Conservation (phyloP, 2,888 invertebrate genomes). For the Agrenia bidenticulata region DNA sequence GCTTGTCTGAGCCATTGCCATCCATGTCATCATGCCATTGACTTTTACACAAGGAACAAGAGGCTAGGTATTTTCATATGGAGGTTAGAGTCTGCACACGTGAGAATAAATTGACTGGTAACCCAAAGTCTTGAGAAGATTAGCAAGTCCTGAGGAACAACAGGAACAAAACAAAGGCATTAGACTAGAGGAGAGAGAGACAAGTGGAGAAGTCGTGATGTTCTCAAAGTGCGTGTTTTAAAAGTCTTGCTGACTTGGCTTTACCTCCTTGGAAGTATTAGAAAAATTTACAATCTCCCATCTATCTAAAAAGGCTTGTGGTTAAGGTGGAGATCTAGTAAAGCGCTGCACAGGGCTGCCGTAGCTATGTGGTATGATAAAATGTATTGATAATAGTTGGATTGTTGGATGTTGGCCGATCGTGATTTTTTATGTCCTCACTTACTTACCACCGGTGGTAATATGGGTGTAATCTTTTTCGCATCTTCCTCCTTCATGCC, state of each 20-base stretch:
- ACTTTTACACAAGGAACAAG: too few relatives aligned
- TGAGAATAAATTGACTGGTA: not conserved
- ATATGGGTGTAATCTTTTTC: conserved; percentile 6
- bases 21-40: too few relatives aligned
- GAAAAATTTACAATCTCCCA: too few relatives aligned
- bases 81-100: not conserved
- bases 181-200: not conserved
- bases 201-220: conserved; percentile 17
- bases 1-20: too few relatives aligned
- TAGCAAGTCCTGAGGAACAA: not conserved
- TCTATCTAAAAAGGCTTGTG: too few relatives aligned
- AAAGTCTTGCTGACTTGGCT: not conserved
- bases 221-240: conserved; percentile 16
- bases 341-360: too few relatives aligned
- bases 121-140: conserved; percentile 6
- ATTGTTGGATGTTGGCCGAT: conserved; percentile 2
- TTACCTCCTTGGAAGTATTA: not conserved
- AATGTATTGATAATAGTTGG: too few relatives aligned
- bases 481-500: conserved; percentile 4
- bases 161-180: not conserved
- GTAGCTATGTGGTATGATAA: too few relatives aligned
- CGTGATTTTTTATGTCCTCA: conserved; percentile 16
- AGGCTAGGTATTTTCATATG: too few relatives aligned
- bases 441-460: conserved; percentile 10
- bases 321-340: too few relatives aligned